Base-by-base conservation (phyloP, 1,140 invertebrate species). In the Camponotus pennsylvanicus region DNA sequence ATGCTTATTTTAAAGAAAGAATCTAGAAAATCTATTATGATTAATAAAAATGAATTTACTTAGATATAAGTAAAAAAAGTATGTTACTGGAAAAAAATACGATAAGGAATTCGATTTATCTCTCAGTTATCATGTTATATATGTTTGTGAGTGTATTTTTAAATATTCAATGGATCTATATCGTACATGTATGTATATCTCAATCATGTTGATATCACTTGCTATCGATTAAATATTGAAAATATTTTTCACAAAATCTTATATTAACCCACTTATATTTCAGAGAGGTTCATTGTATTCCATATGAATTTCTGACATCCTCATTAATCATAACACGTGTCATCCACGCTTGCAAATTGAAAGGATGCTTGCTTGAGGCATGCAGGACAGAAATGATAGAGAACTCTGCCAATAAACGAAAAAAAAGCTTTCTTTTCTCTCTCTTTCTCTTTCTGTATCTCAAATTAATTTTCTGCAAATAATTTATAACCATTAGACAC, bases 211-310 rank as follows among this genome's bases (percentile, higher is more conserved):
- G 40, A 32, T 52, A 52, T 77, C 27, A 27, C 27, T 64, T 77
- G 9, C 8, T 27, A 34, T 61, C 6, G 15, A 64, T 42, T 45
- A 77, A 45, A 64, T 3, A 64, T 63, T 45, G 15, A 64, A 64
- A 77, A 77, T 64, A 77, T 77, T 77, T 40, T 77, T 63, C 9
- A 77, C 34, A 77, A 32, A 4, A 77, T 27, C 27, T 27, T 27
- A 27, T 27, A 27, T 64, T 55, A 42, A 63, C 61, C 8, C 57
- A 76, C 27, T 77, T 42, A 77, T 32, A 77, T 77, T 63, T 77
- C 32, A 77, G 27, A 77, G 18, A 77, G 37, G 15, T 64, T 63
- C 21, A 77, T 77, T 64, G 55, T 76, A 9, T 37, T 61, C 55
- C 27, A 45, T 59, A 77, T 64, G 57, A 63, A 77, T 77, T 45